These are phyloP conservation scores for Semibalanus balanoides DNA, from an alignment of 1,140 invertebrate species.

Conservation along the genomic window DNA sequence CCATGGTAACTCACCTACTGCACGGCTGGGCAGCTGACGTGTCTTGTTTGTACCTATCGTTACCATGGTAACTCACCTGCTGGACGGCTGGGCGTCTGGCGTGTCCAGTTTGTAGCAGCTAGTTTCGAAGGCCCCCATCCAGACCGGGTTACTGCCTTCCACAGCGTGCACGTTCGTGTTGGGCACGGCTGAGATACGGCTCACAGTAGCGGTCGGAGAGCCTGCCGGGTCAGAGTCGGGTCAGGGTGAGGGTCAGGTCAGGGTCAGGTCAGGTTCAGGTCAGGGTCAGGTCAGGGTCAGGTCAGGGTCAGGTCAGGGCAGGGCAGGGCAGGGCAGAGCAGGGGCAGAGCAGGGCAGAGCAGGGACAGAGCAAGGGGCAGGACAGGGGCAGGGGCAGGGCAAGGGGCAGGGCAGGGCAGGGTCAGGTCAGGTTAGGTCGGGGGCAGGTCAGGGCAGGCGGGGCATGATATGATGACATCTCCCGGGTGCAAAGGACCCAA, in stretches of 20 bases:
- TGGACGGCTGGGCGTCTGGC: background rate
- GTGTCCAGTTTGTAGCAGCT: slow-evolving; percentile 77
- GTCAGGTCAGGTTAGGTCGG: too few species aligned
- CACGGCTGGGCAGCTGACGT: too few species aligned
- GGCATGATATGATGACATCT: too few species aligned
- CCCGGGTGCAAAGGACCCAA: too few species aligned
- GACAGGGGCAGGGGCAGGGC: too few species aligned
- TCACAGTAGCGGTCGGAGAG: slow-evolving; percentile 43
- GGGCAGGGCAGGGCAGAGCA: too few species aligned
- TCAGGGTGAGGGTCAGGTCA: background rate
- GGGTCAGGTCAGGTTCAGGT: background rate
- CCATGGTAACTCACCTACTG: too few species aligned
- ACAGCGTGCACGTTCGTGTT: slow-evolving; percentile 89
- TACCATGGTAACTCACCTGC: background rate
- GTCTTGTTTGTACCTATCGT: too few species aligned
- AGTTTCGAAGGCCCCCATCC: slow-evolving; percentile 86
- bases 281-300: background rate
- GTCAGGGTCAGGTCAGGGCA: background rate
- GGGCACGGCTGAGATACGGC: slow-evolving; percentile 60
- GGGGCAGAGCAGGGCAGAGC: too few species aligned
- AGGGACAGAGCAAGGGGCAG: too few species aligned
- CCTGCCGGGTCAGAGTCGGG: slow-evolving; percentile 16
- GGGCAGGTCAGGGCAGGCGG: too few species aligned
- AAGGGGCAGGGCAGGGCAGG: too few species aligned
- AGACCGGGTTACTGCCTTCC: slow-evolving; percentile 87